Conservation (phyloP, 1,140 invertebrate species). For the Caerostris darwini region DNA sequence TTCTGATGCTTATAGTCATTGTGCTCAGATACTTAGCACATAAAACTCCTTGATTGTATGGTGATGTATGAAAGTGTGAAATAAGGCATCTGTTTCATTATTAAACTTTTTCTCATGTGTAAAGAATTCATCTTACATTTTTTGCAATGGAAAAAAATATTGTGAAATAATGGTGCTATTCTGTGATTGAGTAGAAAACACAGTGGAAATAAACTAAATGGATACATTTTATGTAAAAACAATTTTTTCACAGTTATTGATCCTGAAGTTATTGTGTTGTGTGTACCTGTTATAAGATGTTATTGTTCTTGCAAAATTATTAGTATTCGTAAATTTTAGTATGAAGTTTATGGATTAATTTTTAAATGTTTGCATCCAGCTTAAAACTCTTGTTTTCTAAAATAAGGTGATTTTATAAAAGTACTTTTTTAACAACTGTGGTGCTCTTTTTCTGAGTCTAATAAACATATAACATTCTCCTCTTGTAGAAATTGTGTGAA, state of each 20-base stretch:
- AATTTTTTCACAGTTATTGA: not conserved
- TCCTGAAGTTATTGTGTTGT: slow-evolving; percentile 1
- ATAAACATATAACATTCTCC: not conserved
- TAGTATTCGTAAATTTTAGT: not conserved
- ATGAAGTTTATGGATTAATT: not conserved
- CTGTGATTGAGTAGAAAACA: slow-evolving; percentile 59
- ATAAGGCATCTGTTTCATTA: not conserved
- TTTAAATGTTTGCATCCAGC: slow-evolving; percentile 14
- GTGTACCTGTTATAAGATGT: slow-evolving; percentile 6
- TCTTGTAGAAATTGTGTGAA: not conserved
- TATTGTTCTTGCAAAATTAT: not conserved
- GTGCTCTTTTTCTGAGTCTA: slow-evolving; percentile 6
- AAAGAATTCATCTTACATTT: slow-evolving; percentile 44
- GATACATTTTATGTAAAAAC: not conserved
- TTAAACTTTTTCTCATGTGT: slow-evolving; percentile 1
- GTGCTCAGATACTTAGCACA: not conserved
- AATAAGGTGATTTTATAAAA: slow-evolving; percentile 20
- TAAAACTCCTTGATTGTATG: not conserved
- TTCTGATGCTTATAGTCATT: not conserved
- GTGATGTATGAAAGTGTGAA: not conserved
- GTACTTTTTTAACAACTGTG: slow-evolving; percentile 29
- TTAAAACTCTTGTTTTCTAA: slow-evolving; percentile 30
- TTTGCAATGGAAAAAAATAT: slow-evolving; percentile 18
- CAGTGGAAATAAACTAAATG: not conserved
- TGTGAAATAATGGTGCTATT: slow-evolving; percentile 70